Percentiles rank a stretch among this genome's conserved stretches.
Conservation (phyloP, 2,888 invertebrate species). For the Pollenia angustigena region DNA sequence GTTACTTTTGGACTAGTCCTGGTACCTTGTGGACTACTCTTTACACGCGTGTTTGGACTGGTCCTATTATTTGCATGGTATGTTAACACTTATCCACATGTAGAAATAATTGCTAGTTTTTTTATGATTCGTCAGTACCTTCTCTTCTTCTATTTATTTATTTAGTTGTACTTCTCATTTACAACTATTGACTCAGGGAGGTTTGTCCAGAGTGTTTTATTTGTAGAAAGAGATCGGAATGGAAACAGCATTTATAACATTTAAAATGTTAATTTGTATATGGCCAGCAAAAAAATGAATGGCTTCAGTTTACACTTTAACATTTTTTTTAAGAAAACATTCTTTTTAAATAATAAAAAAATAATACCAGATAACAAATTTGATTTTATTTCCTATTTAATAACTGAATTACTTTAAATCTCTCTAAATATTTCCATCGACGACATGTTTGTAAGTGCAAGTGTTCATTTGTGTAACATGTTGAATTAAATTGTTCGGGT, state of each 20-base stretch:
- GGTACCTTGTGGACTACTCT: too few species aligned
- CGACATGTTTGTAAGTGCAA: neutral
- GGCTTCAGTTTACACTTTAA: neutral
- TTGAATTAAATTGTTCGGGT: slow-evolving; percentile 51
- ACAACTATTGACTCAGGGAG: slow-evolving; percentile 2
- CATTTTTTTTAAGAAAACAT: too few species aligned
- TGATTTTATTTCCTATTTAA: too few species aligned
- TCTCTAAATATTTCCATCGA: neutral
- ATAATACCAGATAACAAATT: too few species aligned
- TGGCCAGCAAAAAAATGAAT: neutral
- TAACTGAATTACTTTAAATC: too few species aligned
- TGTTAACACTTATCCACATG: slow-evolving; percentile 14
- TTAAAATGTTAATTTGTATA: neutral
- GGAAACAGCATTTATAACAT: neutral
- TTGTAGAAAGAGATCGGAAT: neutral
- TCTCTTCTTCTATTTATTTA: slow-evolving; percentile 77
- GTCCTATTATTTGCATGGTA: too few species aligned
- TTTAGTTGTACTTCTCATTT: slow-evolving; percentile 76
- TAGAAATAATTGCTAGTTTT: slow-evolving; percentile 24
- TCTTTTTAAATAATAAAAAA: too few species aligned
- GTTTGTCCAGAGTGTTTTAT: neutral
- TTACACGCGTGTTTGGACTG: too few species aligned
- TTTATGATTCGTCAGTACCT: slow-evolving; percentile 64
- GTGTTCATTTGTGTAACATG: slow-evolving; percentile 17
- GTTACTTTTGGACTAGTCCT: too few species aligned